These are phyloP conservation scores for Mionectes macconnelli DNA, from an alignment of 2,113 vertebrate species.

Conservation along the genomic window DNA sequence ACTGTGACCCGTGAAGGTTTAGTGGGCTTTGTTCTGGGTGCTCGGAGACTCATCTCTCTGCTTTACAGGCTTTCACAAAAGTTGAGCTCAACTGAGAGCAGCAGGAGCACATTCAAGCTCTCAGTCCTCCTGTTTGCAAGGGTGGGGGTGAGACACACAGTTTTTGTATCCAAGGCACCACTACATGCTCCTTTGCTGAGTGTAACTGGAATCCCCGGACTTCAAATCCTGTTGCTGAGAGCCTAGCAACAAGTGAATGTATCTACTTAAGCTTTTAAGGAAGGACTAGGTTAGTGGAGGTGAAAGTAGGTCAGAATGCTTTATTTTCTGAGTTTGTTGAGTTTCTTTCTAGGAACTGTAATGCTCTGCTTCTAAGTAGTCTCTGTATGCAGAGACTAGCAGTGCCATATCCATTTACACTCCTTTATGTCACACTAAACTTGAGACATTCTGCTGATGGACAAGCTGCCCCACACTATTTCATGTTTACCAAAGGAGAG, in stretches of 20 bases:
- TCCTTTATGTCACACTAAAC: not conserved
- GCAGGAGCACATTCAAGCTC: conserved; percentile 13
- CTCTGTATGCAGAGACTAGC: not conserved
- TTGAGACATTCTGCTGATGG: not conserved
- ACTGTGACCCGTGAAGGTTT: conserved; percentile 12
- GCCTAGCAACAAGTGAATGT: conserved; percentile 25
- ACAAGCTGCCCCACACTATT: not conserved
- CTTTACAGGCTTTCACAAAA: not conserved
- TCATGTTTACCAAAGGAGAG: not conserved
- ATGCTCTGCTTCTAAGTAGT: not conserved
- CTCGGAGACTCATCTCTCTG: not conserved
- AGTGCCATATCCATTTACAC: not conserved
- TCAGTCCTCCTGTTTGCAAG: not conserved
- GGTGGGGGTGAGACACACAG: not conserved
- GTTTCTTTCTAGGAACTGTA: conserved; percentile 39
- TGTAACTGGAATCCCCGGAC: not conserved
- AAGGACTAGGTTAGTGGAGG: conserved; percentile 3
- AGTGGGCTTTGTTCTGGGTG: not conserved
- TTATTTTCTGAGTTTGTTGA: conserved; percentile 26
- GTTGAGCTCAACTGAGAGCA: conserved; percentile 9
- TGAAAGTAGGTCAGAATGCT: conserved; percentile 28
- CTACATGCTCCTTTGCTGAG: not conserved
- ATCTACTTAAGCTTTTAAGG: conserved; percentile 21
- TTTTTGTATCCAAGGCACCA: not conserved
- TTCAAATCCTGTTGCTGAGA: conserved; percentile 13